Base-by-base conservation (phyloP, 2,113 vertebrate species). In the Bujurquina vittata region DNA sequence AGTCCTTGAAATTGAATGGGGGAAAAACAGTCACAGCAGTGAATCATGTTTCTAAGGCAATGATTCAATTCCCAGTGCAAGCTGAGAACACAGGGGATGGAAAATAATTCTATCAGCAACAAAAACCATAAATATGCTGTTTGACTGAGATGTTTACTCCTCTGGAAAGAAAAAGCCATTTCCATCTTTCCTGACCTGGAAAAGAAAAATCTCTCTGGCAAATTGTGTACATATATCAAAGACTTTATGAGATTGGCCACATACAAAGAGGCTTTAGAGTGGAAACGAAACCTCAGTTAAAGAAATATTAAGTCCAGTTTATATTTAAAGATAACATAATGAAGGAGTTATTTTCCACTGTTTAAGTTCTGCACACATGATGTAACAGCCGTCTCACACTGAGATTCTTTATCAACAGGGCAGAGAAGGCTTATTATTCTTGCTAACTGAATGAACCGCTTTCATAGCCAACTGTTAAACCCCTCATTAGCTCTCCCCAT, bases 81-180 rank as follows among this genome's bases (percentile, higher is more conserved):
- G 86, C 81, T 82, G 87, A 93, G 89, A 94, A 92, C 88, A 89
- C 87, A 79, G 88, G 82, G 81, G 92, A 90, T 87, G 91, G 85
- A 93, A 94, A 95, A 95, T 94, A 93, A 95, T 94, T 95, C 86
- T 81, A 94, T 95, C 91, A 91, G 92, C 88, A 81, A 65, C 85
- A 88, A 92, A 92, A 93, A 89, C 55, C 88, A 89, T 88, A 92
- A 93, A 93, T 92, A 90, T 80, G 83, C 82, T 84, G 76, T 92
- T 94, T 94, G 88, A 91, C 85, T 91, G 85, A 88, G 84, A 91
- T 85, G 84, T 85, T 89, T 80, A 86, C 75, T 86, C 58, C 80
- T 11, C 67, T 86, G 86, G 81, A 92, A 90, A 89, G 81, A 83
- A 89, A 93, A 91, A 77, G 56, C 67, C 72, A 91, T 93, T 91